Percentiles rank a stretch among this genome's conserved stretches.
These are phyloP conservation scores for Paramuricea clavata DNA, from an alignment of 92 coral and sea anemone species.

Conservation along the genomic window DNA sequence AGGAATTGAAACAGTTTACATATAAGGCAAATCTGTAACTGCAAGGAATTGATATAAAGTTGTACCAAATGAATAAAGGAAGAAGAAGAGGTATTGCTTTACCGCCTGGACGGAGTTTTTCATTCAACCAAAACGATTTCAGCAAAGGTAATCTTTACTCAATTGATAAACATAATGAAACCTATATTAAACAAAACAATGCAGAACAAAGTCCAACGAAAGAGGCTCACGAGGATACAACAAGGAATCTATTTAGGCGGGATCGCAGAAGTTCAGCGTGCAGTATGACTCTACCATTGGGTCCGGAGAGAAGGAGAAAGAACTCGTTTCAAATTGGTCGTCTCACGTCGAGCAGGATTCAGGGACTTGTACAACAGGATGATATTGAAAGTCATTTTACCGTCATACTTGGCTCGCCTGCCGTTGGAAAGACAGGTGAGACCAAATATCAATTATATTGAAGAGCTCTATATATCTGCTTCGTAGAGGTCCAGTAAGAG, in stretches of 20 bases:
- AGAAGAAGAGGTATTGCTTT: conserved; percentile 14
- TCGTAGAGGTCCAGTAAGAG: no score
- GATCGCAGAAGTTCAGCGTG: not conserved
- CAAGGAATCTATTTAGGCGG: not conserved
- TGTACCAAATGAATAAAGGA: not conserved
- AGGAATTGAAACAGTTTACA: not conserved
- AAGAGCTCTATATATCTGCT: not conserved
- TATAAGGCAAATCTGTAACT: not conserved
- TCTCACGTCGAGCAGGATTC: not conserved
- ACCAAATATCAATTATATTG: not conserved
- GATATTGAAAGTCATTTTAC: conserved; percentile 77
- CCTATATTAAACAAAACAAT: not conserved
- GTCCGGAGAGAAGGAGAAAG: not conserved
- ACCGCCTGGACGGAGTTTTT: not conserved
- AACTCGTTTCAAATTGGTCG: conserved; percentile 24
- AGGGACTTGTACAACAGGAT: conserved; percentile 10
- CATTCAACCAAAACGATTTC: not conserved
- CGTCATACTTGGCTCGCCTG: conserved; percentile 90
- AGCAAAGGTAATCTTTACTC: not conserved
- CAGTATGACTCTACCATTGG: not conserved
- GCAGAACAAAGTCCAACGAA: not conserved
- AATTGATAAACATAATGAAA: not conserved
- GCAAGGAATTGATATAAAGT: not conserved
- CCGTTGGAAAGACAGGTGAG: conserved; percentile 96
- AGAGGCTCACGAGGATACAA: not conserved